Base-by-base conservation (phyloP, 2,797 vertebrate genomes). In the Enteromius viviparus region DNA sequence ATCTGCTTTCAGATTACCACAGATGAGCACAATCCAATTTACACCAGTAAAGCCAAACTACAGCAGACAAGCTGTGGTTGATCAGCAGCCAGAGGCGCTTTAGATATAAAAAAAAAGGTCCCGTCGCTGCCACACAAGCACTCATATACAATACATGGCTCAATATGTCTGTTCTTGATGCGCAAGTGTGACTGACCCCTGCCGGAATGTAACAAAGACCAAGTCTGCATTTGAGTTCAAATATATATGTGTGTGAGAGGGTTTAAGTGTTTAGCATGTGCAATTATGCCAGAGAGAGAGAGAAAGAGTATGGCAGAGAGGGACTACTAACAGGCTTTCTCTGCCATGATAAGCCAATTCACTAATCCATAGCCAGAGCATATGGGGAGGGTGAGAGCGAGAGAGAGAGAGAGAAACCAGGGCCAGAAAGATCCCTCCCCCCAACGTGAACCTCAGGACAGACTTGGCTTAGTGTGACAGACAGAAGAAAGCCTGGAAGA, bases 341-440 rank as follows among this genome's bases (percentile, higher is more conserved):
- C 91, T 90, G 84, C 70, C 86, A 90, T 87, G 90, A 91, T 93
- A 95, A 95, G 87, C 90, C 92, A 94, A 93, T 91, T 92, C 87
- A 82, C 87, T 95, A 95, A 95, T 94, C 91, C 93, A 90, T 89
- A 92, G 93, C 90, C 92, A 93, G 93, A 87, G 89, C 90, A 88
- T 76, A 91, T 87, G 91, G 91, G 76, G 82, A 78, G 82, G 83
- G 42, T 68, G 86, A 82, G 85, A 60, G 47, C 76, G 2, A 34
- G 7, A 40, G 72, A 81, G 75, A 88, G 79, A 78, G 68, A 78
- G 32, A 76, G 23, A 62, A 66, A 37, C 86, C 23, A 17, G 74
- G 84, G 80, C 84, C 76, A 89, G 77, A 80, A 87, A 87, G 87
- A 85, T 49, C 15, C 29, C 66, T 71, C 51, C 42, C 51, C 62